A percentile compares a stretch with the other conserved stretches of the same genome.
phyloP scores from a whole-genome alignment of 2,113 vertebrate species.

The Nanorana parkeri region DNA sequence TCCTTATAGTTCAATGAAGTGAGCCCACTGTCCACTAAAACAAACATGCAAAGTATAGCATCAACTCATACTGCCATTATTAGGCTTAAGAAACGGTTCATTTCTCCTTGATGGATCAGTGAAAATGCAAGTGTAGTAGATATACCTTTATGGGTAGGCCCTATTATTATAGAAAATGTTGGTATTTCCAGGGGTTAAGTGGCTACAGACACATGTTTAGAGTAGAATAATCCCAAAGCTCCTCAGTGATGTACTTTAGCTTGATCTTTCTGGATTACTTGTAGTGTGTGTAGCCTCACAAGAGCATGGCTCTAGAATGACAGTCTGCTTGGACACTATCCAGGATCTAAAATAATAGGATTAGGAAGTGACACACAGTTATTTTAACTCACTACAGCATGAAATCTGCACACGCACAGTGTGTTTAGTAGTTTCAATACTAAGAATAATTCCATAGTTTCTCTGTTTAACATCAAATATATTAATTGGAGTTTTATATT shows the following conservation, averaged over 20 bases:
- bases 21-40: neutral
- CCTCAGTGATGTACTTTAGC: constrained; percentile 44
- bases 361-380: constrained; percentile 45
- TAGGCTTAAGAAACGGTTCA: neutral
- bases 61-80: neutral
- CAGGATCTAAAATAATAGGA: constrained; percentile 50
- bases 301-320: constrained; percentile 37
- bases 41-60: neutral
- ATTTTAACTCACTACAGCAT: constrained; percentile 13
- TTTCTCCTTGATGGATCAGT: constrained; percentile 21
- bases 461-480: neutral
- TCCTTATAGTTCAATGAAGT: no score
- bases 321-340: constrained; percentile 41
- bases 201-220: constrained; percentile 52
- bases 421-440: constrained; percentile 2
- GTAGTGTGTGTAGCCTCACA: constrained; percentile 41
- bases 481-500: neutral
- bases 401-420: neutral
- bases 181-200: constrained; percentile 51
- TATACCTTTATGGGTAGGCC: constrained; percentile 26
- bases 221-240: constrained; percentile 46
- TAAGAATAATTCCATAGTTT: neutral
- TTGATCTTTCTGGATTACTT: constrained; percentile 48
- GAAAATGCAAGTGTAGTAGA: neutral
- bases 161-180: constrained; percentile 34